Evolutionary conservation across 30 jellyfish, hydroid and myxozoan species (phyloP).

Genomic region (Catostylus mosaicus): DNA sequence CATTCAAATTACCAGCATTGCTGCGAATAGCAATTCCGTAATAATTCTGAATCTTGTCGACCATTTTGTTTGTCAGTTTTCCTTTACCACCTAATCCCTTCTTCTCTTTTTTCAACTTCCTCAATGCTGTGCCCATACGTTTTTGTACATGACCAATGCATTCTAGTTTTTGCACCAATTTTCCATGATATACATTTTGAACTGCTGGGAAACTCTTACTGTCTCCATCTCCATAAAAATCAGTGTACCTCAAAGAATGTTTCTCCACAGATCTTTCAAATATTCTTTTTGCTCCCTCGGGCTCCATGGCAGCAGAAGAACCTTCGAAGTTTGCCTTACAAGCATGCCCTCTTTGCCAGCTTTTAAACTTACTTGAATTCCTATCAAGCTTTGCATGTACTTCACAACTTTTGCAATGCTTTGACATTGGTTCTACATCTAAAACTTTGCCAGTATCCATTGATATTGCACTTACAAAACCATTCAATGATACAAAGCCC

Average conservation of each 20-base stretch:
- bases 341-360: neutral
- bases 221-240: neutral
- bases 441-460: neutral
- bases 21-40: neutral
- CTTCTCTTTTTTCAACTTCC: conserved; percentile 2
- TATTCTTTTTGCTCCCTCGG: neutral
- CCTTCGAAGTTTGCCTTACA: neutral
- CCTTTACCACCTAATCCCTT: neutral
- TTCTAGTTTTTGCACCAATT: neutral
- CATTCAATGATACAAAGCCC: neutral
- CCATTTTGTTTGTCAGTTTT: neutral
- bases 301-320: neutral
- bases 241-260: neutral
- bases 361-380: neutral
- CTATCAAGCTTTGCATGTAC: neutral
- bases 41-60: neutral
- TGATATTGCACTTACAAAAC: neutral
- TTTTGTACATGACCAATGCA: conserved; percentile 17
- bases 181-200: neutral
- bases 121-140: neutral
- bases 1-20: neutral
- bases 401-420: neutral
- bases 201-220: neutral
- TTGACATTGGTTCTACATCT: conserved; percentile 5
- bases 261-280: neutral